Evolutionary conservation across 2,113 vertebrate genomes (phyloP).

Genomic region (Ondatra zibethicus): DNA sequence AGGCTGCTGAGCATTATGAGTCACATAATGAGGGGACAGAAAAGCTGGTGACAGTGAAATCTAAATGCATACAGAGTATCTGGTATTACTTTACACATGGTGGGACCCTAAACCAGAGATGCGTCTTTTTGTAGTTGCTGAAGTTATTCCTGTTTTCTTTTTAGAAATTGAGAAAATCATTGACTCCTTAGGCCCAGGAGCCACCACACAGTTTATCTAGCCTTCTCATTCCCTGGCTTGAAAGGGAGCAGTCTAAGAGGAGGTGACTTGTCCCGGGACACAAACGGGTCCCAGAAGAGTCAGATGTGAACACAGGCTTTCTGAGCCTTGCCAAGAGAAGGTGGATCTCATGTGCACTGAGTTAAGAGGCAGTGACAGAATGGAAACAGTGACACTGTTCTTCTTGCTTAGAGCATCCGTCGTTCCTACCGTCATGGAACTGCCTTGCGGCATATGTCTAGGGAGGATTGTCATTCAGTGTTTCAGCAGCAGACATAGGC

Average conservation of each 20-base stretch:
- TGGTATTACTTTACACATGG: neutral
- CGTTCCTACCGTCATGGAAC: neutral
- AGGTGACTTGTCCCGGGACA: neutral
- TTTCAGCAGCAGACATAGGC: neutral
- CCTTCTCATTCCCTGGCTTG: neutral
- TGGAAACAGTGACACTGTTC: neutral
- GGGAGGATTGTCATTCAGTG: neutral
- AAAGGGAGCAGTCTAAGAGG: neutral
- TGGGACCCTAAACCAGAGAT: neutral
- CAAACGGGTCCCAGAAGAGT: neutral
- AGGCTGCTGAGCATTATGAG: neutral
- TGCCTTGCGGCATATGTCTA: neutral
- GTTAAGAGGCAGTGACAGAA: neutral
- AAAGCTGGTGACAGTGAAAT: neutral
- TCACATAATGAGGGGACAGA: neutral
- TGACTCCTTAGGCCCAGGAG: neutral
- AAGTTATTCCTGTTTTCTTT: neutral
- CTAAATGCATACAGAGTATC: neutral
- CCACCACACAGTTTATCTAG: neutral
- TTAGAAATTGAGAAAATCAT: slow-evolving; percentile 27
- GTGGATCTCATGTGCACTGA: neutral
- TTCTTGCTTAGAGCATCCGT: neutral
- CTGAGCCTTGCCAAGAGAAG: neutral
- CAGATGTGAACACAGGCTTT: neutral
- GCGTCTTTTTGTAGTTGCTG: neutral